Base-by-base conservation (phyloP, 2,113 vertebrate genomes). In the Colossoma macropomum region DNA sequence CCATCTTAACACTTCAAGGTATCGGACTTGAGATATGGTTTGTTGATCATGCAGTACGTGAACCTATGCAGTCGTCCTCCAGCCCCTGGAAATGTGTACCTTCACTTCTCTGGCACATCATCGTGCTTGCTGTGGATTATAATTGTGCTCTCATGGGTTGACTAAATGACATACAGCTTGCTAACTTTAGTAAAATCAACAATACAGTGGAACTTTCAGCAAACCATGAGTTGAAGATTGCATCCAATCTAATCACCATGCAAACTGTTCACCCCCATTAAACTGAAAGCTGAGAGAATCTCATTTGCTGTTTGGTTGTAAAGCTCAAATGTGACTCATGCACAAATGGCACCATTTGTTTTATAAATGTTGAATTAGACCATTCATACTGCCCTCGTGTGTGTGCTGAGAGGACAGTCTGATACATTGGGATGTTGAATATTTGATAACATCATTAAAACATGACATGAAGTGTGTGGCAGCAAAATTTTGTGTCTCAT, bases 401-500 rank as follows among this genome's bases (percentile, higher is more conserved):
- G 60, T 66, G 72, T 41, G 52, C 66, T 70, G 65, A 25, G 19
- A 38, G 38, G 48, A 59, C 17, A 50, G 5, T 56, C 54, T 30
- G 28, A 34, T 52, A 68, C 66, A 81, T 73, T 65, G 34, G 23
- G 41, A 50, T 30, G 30, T 59, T 83, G 45, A 83, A 77, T 76
- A 60, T 83, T 77, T 70, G 50, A 83, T 77, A 63, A 83, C 65
- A 48, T 60, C 13, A 83, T 83, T 60, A 83, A 50, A 83, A 19
- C 76, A 62, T 72, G 50, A 48, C 73, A 70, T 75, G 32, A 75
- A 75, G 56, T 81, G 79, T 81, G 60, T 54, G 13, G 17, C 77
- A 15, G 63, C 41, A 32, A 32, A 41, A n/a, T 16, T 32, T 4
- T 38, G 27, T 62, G 54, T 25, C 66, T 60, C 68, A 12, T 65